These are phyloP conservation scores for Harpalus rufipes DNA, from an alignment of 2,888 invertebrate species.

Conservation along the genomic window DNA sequence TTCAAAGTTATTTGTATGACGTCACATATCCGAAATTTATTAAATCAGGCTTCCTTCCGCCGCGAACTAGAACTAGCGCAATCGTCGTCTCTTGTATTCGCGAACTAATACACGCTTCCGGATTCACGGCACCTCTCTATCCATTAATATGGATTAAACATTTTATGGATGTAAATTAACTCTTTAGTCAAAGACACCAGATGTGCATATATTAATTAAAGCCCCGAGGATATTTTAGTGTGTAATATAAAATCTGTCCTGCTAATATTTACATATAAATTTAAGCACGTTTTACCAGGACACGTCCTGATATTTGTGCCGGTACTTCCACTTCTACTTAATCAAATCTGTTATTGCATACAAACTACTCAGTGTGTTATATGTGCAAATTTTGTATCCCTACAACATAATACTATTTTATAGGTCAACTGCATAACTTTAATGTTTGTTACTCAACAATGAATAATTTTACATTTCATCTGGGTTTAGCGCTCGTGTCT, in stretches of 20 bases:
- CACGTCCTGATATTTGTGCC: conserved; percentile 9
- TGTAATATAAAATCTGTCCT: conserved; percentile 59
- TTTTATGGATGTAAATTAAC: conserved; percentile 62
- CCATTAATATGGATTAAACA: conserved; percentile 59
- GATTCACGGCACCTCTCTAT: conserved; percentile 45
- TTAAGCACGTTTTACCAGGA: conserved; percentile 45
- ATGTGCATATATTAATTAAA: conserved; percentile 64
- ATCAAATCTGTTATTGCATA: conserved; percentile 45
- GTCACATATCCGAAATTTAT: conserved; percentile 48
- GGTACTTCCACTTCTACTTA: conserved; percentile 14
- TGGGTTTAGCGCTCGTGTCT: background rate
- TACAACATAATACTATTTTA: background rate
- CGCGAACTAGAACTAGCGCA: background rate
- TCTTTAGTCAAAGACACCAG: conserved; percentile 61
- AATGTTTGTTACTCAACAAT: background rate
- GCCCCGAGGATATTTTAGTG: conserved; percentile 39
- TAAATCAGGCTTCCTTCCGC: conserved; percentile 17
- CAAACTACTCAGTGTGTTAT: conserved; percentile 12
- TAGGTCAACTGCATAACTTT: conserved; percentile 1
- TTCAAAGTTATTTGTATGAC: conserved; percentile 28
- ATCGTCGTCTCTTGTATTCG: conserved; percentile 34
- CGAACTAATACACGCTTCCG: conserved; percentile 25
- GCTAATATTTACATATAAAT: conserved; percentile 62
- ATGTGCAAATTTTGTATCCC: conserved; percentile 26
- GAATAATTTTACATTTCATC: conserved; percentile 1